Evolutionary conservation across 2,797 vertebrate genomes (phyloP).

Genomic region (Pseudochaenichthys georgianus): DNA sequence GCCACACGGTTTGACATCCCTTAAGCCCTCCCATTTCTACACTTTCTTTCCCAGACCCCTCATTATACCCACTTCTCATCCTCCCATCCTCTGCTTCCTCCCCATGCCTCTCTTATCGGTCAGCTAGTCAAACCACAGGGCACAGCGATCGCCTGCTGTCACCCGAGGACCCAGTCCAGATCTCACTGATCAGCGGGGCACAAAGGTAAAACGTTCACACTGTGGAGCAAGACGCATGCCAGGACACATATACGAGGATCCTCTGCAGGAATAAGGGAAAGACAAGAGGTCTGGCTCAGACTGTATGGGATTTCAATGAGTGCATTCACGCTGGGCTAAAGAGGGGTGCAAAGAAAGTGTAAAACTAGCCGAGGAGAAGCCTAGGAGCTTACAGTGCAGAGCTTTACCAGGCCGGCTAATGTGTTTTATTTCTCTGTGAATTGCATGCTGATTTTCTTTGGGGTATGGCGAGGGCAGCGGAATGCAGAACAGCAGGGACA

Average conservation of each 20-base stretch:
- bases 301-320: conserved; percentile 43
- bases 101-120: conserved; percentile 33
- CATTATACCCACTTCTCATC: conserved; percentile 27
- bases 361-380: conserved; percentile 21
- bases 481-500: conserved; percentile 53
- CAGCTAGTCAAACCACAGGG: conserved; percentile 49
- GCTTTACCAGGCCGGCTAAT: conserved; percentile 21
- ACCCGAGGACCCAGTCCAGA: conserved; percentile 53
- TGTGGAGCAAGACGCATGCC: conserved; percentile 27
- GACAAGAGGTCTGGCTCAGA: conserved; percentile 37
- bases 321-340: conserved; percentile 58
- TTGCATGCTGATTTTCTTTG: conserved; percentile 44
- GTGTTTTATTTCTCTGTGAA: conserved; percentile 12
- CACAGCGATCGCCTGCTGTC: conserved; percentile 39
- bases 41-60: conserved; percentile 12
- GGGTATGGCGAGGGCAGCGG: conserved; percentile 40
- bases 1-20: conserved; percentile 21
- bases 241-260: conserved; percentile 56
- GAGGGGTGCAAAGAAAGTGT: conserved; percentile 44
- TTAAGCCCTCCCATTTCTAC: conserved; percentile 14
- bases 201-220: conserved; percentile 56
- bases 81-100: conserved; percentile 11
- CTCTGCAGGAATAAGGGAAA: conserved; percentile 33
- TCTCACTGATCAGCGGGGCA: conserved; percentile 43
- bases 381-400: conserved; percentile 6